Evolutionary conservation across 2,888 invertebrate species (phyloP).

Genomic region (Spodoptera exigua): DNA sequence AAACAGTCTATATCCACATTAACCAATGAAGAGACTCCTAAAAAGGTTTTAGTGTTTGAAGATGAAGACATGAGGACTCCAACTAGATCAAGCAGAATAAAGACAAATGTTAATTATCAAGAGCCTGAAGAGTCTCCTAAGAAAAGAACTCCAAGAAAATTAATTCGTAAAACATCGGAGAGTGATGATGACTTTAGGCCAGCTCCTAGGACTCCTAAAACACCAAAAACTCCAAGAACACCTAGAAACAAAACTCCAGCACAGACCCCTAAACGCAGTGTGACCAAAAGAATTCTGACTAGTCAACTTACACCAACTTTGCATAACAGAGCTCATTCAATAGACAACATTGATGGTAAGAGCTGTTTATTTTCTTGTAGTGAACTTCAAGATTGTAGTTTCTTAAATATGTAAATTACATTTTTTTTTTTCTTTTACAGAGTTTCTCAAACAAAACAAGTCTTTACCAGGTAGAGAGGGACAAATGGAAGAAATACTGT

Average conservation of each 20-base stretch:
- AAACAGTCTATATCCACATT: conserved; percentile 71
- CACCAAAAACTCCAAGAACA: conserved; percentile 60
- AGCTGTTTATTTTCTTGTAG: not conserved
- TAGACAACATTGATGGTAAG: conserved; percentile 80
- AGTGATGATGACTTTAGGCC: conserved; percentile 79
- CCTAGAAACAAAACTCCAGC: conserved; percentile 63
- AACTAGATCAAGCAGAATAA: conserved; percentile 73
- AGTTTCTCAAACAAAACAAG: conserved; percentile 74
- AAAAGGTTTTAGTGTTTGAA: conserved; percentile 77
- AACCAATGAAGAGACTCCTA: conserved; percentile 73
- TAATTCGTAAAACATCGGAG: conserved; percentile 62
- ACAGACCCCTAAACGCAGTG: conserved; percentile 73
- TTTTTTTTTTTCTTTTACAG: conserved; percentile 62
- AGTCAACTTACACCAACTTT: conserved; percentile 81
- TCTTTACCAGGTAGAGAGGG: conserved; percentile 82
- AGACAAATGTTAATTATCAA: conserved; percentile 68
- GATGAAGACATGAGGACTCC: conserved; percentile 68
- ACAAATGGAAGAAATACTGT: conserved; percentile 83
- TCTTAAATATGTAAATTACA: not conserved
- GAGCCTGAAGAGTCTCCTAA: conserved; percentile 74
- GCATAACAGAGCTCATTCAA: conserved; percentile 74
- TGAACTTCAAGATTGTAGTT: too few species aligned
- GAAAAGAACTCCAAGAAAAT: conserved; percentile 73
- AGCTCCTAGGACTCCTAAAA: conserved; percentile 65
- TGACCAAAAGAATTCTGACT: conserved; percentile 73